Conservation (phyloP, 2,888 invertebrate genomes). For the Atrina japonica region DNA sequence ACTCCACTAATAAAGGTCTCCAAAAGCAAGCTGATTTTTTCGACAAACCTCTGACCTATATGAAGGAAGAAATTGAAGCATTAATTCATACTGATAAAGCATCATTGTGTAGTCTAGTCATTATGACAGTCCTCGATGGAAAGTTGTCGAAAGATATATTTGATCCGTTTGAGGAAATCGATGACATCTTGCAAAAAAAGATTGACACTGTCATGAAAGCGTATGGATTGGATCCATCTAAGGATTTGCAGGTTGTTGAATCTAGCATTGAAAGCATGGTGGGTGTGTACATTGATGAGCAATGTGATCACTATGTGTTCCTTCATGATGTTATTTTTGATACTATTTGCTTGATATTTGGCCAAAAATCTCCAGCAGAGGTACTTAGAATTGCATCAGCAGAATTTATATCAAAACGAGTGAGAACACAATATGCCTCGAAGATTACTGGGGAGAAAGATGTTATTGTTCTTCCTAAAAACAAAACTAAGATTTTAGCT, state of each 20-base stretch:
- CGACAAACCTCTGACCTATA: constrained; percentile 31
- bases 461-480: constrained; percentile 34
- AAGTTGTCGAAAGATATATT: constrained; percentile 30
- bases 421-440: constrained; percentile 22
- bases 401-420: constrained; percentile 35
- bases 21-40: constrained; percentile 34
- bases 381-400: constrained; percentile 40
- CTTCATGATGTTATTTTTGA: constrained; percentile 48
- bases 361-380: constrained; percentile 38
- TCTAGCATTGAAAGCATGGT: constrained; percentile 19
- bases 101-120: constrained; percentile 37
- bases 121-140: constrained; percentile 42
- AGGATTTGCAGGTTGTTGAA: constrained; percentile 28
- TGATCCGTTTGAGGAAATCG: constrained; percentile 27
- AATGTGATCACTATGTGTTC: constrained; percentile 39
- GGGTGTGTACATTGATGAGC: constrained; percentile 41
- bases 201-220: constrained; percentile 35
- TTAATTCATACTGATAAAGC: constrained; percentile 26
- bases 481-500: constrained; percentile 26
- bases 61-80: constrained; percentile 33
- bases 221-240: constrained; percentile 33
- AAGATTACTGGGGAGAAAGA: constrained; percentile 12
- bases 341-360: constrained; percentile 44
- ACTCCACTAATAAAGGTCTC: constrained; percentile 13
- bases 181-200: constrained; percentile 8